A percentile compares a stretch with the other conserved stretches of the same genome.
Conservation (phyloP, 1,140 invertebrate genomes). For the Sminthurides bifidus region DNA sequence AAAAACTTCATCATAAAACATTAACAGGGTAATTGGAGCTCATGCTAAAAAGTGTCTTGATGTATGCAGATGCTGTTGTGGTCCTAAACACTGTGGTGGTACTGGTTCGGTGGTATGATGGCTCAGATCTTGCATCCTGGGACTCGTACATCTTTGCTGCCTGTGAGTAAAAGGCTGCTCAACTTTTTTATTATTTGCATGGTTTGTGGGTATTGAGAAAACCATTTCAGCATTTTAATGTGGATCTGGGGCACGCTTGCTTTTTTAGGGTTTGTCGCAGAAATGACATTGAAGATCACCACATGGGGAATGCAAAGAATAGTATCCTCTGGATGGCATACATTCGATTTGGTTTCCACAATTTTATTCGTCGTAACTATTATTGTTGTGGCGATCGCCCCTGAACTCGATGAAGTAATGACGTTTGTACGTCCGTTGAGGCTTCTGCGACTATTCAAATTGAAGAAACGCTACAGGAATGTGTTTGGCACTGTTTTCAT, state of each 20-base stretch:
- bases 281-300: constrained; percentile 61
- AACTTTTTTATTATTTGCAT: not conserved
- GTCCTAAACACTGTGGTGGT: constrained; percentile 56
- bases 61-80: constrained; percentile 50
- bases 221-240: not conserved
- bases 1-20: not conserved
- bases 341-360: constrained; percentile 67
- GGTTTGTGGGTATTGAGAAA: not conserved
- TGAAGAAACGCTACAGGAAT: constrained; percentile 76
- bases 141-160: constrained; percentile 57
- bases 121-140: constrained; percentile 55
- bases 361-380: constrained; percentile 16
- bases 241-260: constrained; percentile 10
- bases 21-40: constrained; percentile 2
- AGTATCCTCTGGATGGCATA: constrained; percentile 72
- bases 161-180: constrained; percentile 52
- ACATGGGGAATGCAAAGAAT: constrained; percentile 59
- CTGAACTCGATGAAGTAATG: constrained; percentile 25
- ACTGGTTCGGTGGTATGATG: constrained; percentile 42
- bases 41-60: constrained; percentile 12
- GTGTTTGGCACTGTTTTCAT: constrained; percentile 80
- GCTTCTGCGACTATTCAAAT: constrained; percentile 57
- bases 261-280: constrained; percentile 58
- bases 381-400: constrained; percentile 16
- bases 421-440: constrained; percentile 47